These are phyloP conservation scores for Plemyria rubiginata DNA, from an alignment of 2,888 invertebrate genomes.

Conservation along the genomic window DNA sequence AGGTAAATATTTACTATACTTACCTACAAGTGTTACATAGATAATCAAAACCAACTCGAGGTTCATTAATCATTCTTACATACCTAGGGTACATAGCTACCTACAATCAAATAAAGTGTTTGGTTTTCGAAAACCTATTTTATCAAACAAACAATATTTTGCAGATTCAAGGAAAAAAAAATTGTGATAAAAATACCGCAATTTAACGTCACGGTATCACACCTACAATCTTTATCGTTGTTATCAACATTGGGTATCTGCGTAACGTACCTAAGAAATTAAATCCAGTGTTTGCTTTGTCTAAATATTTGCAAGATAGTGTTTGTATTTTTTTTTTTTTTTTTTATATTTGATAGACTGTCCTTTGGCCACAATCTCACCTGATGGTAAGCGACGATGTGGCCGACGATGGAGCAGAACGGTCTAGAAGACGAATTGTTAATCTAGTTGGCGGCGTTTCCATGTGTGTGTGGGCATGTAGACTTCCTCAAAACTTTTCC, in stretches of 20 bases:
- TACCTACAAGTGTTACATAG: conserved; percentile 10
- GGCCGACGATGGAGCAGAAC: too few species aligned
- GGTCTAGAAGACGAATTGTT: too few species aligned
- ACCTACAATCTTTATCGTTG: conserved; percentile 31
- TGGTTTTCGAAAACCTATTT: too few species aligned
- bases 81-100: too few species aligned
- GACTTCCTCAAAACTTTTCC: conserved; percentile 4
- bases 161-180: conserved; percentile 18
- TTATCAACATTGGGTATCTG: conserved; percentile 33
- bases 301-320: conserved; percentile 46
- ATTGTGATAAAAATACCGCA: conserved; percentile 33
- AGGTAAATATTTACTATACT: conserved; percentile 31
- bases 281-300: conserved; percentile 44
- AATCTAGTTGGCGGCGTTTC: conserved; percentile 44
- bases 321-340: too few species aligned
- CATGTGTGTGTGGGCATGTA: conserved; percentile 27
- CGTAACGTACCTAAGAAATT: conserved; percentile 45
- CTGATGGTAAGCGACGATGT: too few species aligned
- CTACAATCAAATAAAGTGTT: too few species aligned
- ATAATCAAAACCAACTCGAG: conserved; percentile 13
- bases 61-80: not conserved
- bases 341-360: too few species aligned
- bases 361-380: too few species aligned
- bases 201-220: conserved; percentile 32
- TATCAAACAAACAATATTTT: too few species aligned